phyloP scores from a whole-genome alignment of 2,113 vertebrate genomes.

The Cnemophilus loriae region DNA sequence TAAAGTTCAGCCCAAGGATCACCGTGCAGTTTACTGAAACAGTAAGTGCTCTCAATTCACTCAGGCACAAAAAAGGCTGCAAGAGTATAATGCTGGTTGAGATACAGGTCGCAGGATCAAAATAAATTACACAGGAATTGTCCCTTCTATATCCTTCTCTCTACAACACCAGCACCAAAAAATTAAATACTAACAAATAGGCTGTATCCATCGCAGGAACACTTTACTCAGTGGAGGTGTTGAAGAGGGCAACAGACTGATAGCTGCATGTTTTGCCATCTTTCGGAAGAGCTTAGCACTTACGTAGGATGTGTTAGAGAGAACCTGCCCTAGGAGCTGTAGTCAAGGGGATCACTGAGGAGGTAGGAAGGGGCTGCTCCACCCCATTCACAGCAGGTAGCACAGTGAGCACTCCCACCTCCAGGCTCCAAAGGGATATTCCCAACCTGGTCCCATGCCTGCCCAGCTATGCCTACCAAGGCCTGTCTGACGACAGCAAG shows the following conservation, averaged over 20 bases:
- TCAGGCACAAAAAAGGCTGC: not conserved
- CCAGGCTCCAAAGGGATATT: not conserved
- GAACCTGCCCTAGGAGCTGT: not conserved
- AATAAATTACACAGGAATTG: not conserved
- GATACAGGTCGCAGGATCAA: not conserved
- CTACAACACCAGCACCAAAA: fast-evolving
- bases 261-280: not conserved
- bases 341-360: not conserved
- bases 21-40: not conserved
- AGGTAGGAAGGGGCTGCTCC: not conserved
- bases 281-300: not conserved
- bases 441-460: not conserved
- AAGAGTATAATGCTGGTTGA: not conserved
- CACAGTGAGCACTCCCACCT: not conserved
- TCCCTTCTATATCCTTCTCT: not conserved
- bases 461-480: not conserved
- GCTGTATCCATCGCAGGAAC: not conserved
- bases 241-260: not conserved
- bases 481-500: not conserved
- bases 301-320: not conserved
- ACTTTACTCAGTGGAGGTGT: not conserved
- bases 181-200: not conserved
- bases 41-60: not conserved
- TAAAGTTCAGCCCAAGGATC: not conserved
- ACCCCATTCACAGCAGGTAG: not conserved